Base-by-base conservation (phyloP, 2,797 vertebrate species). In the Pangasius djambal region DNA sequence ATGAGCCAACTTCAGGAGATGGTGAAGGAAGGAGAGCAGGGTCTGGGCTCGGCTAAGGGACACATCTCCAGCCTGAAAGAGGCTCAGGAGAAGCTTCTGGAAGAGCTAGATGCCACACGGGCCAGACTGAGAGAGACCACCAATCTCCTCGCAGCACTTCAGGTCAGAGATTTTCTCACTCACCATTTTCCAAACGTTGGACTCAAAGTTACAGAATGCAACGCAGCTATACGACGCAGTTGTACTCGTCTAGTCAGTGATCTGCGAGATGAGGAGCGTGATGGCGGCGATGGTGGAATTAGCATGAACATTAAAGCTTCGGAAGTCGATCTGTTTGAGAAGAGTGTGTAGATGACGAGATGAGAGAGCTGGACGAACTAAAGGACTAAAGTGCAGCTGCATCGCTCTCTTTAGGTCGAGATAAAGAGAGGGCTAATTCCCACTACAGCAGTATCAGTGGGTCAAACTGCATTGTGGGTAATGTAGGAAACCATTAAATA, bases 21-120 rank as follows among this genome's bases (percentile, higher is more conserved):
- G 75, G 96, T 99, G 90, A 96, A 94, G 91, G 97, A 97, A 95
- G 97, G 97, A n/a, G 97, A 99, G 89, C 96, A 97, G 93, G 96
- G 97, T 52, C 95, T 98, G 8, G 96, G 97, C 7, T 95, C 97
- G 13, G 97, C 98, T 0, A 98, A 98, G 92, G 97, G 97, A 16
- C 97, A 98, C 92, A 98, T 99, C 93, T 96, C 95, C 88, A 97
- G 94, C n/a, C 96, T 99, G 92, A 98, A 98, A 89, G 97, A 98
- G 91, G 97, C 98, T 31, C 98, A 98, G 93, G 97, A 97, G 95
- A 98, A 97, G 91, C 97, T 99, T 89, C 97, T 98, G 87, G 97
- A 97, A 90, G 98, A 99, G 89, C 94, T 99, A 52, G 97, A 99
- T 12, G 94, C 97, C 83, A 98, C 98, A 10, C 96, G 97, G 93